A percentile compares a stretch with the other conserved stretches of the same genome.
Conservation (phyloP, 2,888 invertebrate genomes). For the Drosophila ezoana region DNA sequence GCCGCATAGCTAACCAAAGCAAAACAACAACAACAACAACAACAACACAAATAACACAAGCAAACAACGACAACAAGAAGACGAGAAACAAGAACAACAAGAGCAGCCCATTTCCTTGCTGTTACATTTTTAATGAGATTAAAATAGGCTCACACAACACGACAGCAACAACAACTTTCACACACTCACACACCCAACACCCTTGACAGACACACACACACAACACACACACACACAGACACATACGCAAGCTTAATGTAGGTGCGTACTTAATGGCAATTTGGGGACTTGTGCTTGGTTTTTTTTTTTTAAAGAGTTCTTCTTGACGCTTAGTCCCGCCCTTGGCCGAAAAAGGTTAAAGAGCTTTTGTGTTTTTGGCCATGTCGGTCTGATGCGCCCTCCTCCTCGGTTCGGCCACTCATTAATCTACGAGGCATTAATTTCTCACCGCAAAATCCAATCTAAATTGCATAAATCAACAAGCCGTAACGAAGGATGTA, state of each 20-base stretch:
- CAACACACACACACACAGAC: conserved; percentile 26
- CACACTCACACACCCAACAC: conserved; percentile 32
- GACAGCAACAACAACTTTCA: conserved; percentile 56
- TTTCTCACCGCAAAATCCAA: conserved; percentile 81
- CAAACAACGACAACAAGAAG: conserved; percentile 4
- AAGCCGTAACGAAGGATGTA: conserved; percentile 74
- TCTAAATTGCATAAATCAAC: conserved; percentile 80
- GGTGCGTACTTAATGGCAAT: conserved; percentile 80
- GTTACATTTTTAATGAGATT: conserved; percentile 81
- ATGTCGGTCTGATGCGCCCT: conserved; percentile 41
- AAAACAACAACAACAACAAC: conserved; percentile 30
- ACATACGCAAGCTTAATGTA: conserved; percentile 45
- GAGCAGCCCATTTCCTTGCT: conserved; percentile 69
- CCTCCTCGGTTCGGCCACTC: conserved; percentile 72
- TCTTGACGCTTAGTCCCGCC: conserved; percentile 11
- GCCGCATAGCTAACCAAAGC: conserved; percentile 73
- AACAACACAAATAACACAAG: conserved; percentile 13
- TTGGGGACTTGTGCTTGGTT: conserved; percentile 72
- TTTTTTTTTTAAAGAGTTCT: conserved; percentile 63
- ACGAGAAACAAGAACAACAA: conserved; percentile 7
- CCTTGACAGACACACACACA: conserved; percentile 9
- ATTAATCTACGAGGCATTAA: conserved; percentile 77
- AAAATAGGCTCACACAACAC: conserved; percentile 79
- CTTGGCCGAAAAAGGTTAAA: conserved; percentile 66
- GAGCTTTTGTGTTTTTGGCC: conserved; percentile 61